Percentiles rank a stretch among this genome's conserved stretches.
Conservation (phyloP, 2,113 vertebrate species). For the Pagrus major region DNA sequence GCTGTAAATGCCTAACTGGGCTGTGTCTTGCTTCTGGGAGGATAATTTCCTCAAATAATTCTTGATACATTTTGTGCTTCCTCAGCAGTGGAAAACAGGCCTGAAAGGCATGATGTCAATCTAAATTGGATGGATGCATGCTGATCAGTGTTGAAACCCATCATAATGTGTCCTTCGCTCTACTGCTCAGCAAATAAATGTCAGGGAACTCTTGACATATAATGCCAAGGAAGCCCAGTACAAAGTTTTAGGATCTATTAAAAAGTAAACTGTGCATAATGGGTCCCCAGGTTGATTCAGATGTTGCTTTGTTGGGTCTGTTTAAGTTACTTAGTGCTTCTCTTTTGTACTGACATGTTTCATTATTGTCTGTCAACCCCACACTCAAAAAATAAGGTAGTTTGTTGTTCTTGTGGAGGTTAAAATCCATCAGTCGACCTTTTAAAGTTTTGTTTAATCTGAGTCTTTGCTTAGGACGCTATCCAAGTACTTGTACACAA, state of each 20-base stretch:
- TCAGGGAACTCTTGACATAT: background rate
- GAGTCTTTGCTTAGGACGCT: constrained; percentile 17
- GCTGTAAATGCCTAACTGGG: constrained; percentile 28
- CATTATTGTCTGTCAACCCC: background rate
- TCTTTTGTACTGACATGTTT: background rate
- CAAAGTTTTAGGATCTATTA: background rate
- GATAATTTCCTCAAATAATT: constrained; percentile 37
- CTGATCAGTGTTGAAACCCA: constrained; percentile 37
- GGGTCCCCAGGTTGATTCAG: background rate
- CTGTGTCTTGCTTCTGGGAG: constrained; percentile 28
- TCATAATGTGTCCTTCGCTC: constrained; percentile 2
- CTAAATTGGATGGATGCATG: constrained; percentile 27
- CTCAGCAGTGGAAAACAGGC: constrained; percentile 47
- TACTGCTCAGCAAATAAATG: constrained; percentile 9
- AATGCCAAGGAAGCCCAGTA: background rate
- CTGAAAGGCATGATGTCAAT: constrained; percentile 42
- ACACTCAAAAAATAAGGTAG: background rate
- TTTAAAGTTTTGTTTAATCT: constrained; percentile 25
- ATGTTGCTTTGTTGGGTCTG: background rate
- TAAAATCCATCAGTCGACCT: background rate
- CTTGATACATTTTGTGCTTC: constrained; percentile 30
- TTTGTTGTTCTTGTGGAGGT: background rate
- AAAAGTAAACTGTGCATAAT: background rate
- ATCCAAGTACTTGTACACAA: constrained; percentile 25
- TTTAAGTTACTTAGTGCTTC: background rate